Evolutionary conservation across 2,797 vertebrate genomes (phyloP).

Genomic region (Typhlichthys eigenmanni): DNA sequence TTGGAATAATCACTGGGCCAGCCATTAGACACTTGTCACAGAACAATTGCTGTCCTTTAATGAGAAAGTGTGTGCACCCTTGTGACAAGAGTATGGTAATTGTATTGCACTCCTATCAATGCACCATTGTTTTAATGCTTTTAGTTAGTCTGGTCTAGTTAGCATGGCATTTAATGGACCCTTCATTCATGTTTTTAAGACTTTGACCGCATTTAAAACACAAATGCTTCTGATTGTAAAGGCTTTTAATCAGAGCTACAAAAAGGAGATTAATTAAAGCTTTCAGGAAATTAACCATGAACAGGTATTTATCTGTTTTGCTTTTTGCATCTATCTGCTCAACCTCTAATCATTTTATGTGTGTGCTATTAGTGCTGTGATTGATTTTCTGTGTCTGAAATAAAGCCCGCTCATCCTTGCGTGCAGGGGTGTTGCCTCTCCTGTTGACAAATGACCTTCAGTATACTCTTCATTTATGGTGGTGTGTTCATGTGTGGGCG

Average conservation of each 20-base stretch:
- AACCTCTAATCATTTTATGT: slow-evolving; percentile 71
- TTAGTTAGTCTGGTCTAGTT: slow-evolving; percentile 13
- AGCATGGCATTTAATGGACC: slow-evolving; percentile 8
- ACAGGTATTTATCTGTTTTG: slow-evolving; percentile 69
- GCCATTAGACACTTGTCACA: slow-evolving; percentile 7
- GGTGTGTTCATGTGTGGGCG: slow-evolving; percentile 9
- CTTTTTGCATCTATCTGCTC: slow-evolving; percentile 58
- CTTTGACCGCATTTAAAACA: slow-evolving; percentile 31
- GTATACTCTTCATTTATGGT: slow-evolving; percentile 28
- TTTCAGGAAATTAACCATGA: slow-evolving; percentile 53
- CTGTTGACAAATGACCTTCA: slow-evolving; percentile 59
- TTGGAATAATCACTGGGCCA: neutral
- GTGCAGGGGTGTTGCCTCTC: slow-evolving; percentile 44
- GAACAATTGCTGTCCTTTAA: slow-evolving; percentile 15
- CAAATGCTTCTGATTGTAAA: slow-evolving; percentile 50
- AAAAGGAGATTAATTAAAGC: slow-evolving; percentile 50
- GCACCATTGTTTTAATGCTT: slow-evolving; percentile 15
- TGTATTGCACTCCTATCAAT: slow-evolving; percentile 13
- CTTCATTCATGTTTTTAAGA: slow-evolving; percentile 37
- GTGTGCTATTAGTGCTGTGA: slow-evolving; percentile 63
- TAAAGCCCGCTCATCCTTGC: slow-evolving; percentile 39
- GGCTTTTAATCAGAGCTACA: slow-evolving; percentile 50
- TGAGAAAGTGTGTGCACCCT: slow-evolving; percentile 8
- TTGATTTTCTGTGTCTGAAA: slow-evolving; percentile 66
- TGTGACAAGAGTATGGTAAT: slow-evolving; percentile 7